Conservation (phyloP, 2,888 invertebrate genomes). For the Pegoplata infirma region DNA sequence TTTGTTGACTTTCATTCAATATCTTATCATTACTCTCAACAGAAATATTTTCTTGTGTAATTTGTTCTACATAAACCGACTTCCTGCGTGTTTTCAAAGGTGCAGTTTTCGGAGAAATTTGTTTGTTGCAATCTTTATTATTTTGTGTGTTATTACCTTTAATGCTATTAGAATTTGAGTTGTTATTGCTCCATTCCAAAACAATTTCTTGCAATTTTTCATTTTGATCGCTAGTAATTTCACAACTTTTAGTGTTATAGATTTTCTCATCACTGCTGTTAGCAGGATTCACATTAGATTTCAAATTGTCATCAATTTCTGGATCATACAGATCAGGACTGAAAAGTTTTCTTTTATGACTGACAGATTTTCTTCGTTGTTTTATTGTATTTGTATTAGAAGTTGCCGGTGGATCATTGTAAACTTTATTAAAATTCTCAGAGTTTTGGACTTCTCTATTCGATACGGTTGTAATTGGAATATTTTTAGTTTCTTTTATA, state of each 20-base stretch:
- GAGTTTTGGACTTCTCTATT: not conserved
- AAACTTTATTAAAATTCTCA: not conserved
- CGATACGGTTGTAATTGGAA: not conserved
- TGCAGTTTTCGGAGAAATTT: too few species aligned
- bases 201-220: not conserved
- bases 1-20: too few species aligned
- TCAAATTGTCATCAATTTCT: too few species aligned
- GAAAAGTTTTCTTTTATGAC: conserved; percentile 18
- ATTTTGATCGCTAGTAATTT: too few species aligned
- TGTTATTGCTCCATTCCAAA: not conserved
- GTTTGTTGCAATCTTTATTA: too few species aligned
- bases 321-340: not conserved
- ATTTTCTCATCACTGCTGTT: not conserved
- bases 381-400: conserved; percentile 9
- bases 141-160: not conserved
- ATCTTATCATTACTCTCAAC: too few species aligned
- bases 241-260: not conserved
- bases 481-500: not conserved
- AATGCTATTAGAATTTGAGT: not conserved
- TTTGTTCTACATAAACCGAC: too few species aligned
- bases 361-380: conserved; percentile 3
- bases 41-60: too few species aligned
- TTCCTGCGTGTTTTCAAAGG: too few species aligned
- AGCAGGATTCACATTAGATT: too few species aligned
- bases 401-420: too few species aligned